Evolutionary conservation across 1,140 invertebrate species (phyloP).

Genomic region (Drosophila virilis): DNA sequence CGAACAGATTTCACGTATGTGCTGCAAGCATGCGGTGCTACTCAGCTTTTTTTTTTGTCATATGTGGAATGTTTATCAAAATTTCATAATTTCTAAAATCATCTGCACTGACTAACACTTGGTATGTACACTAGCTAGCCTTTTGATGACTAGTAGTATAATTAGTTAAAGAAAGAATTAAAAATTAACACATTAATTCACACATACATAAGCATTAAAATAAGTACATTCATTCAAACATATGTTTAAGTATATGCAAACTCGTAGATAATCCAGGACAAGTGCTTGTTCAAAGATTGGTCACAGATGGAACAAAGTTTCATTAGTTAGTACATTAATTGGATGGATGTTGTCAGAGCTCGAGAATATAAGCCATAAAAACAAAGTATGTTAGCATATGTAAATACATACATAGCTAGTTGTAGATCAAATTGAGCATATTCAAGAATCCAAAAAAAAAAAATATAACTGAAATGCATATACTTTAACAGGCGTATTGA

Average conservation of each 20-base stretch:
- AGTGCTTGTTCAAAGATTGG: slow-evolving; percentile 9
- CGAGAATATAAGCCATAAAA: neutral
- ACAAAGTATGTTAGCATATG: neutral
- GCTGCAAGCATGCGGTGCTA: neutral
- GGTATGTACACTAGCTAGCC: slow-evolving; percentile 39
- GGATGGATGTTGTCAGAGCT: slow-evolving; percentile 20
- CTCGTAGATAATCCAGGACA: neutral
- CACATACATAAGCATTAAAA: neutral
- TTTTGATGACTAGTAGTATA: slow-evolving; percentile 29
- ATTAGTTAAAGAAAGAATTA: slow-evolving; percentile 15
- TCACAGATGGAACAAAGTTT: slow-evolving; percentile 42
- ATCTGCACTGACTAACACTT: slow-evolving; percentile 11
- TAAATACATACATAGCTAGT: slow-evolving; percentile 29
- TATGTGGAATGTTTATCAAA: neutral
- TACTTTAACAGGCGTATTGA: slow-evolving; percentile 18
- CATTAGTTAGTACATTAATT: slow-evolving; percentile 34
- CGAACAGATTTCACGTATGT: neutral
- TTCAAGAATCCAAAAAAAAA: slow-evolving; percentile 30
- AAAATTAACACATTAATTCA: neutral
- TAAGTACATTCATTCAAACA: slow-evolving; percentile 2
- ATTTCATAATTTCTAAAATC: too few species aligned
- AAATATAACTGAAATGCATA: neutral
- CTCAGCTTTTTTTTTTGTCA: neutral
- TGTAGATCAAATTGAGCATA: slow-evolving; percentile 33
- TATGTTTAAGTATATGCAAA: slow-evolving; percentile 14